phyloP scores from a whole-genome alignment of 2,888 invertebrate species.

The Lottia scabra region DNA sequence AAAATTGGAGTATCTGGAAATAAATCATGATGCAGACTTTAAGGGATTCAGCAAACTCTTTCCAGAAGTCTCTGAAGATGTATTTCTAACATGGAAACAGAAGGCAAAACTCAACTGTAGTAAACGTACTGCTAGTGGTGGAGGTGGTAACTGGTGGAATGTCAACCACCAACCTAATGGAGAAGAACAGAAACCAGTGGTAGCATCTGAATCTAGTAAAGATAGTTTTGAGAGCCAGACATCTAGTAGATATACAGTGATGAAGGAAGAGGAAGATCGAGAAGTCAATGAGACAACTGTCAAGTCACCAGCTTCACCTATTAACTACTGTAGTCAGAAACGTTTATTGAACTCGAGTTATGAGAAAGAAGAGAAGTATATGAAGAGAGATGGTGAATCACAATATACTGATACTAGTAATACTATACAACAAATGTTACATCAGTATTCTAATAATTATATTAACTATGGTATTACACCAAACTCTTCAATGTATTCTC shows the following conservation, averaged over 20 bases:
- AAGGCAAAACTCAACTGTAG: neutral
- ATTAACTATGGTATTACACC: neutral
- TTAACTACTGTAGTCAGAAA: neutral
- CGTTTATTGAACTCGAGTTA: neutral
- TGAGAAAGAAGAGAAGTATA: neutral
- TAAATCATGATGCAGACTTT: constrained; percentile 27
- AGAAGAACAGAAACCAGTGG: neutral
- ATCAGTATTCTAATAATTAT: neutral
- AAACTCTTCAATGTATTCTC: neutral
- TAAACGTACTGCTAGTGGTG: neutral
- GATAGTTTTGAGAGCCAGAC: neutral
- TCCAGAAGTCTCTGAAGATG: constrained; percentile 32
- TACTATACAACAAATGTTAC: neutral
- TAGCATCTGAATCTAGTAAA: neutral
- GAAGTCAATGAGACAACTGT: neutral
- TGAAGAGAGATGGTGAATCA: neutral
- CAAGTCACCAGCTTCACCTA: neutral
- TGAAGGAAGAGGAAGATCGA: neutral
- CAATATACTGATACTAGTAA: neutral
- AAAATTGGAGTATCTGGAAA: constrained; percentile 31
- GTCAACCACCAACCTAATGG: neutral
- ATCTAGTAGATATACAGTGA: neutral
- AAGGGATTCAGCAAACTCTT: constrained; percentile 30
- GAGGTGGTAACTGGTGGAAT: neutral
- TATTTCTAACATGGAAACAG: constrained; percentile 33